These are phyloP conservation scores for Aphelocoma californica DNA, from an alignment of 2,797 vertebrate genomes.

Conservation along the genomic window DNA sequence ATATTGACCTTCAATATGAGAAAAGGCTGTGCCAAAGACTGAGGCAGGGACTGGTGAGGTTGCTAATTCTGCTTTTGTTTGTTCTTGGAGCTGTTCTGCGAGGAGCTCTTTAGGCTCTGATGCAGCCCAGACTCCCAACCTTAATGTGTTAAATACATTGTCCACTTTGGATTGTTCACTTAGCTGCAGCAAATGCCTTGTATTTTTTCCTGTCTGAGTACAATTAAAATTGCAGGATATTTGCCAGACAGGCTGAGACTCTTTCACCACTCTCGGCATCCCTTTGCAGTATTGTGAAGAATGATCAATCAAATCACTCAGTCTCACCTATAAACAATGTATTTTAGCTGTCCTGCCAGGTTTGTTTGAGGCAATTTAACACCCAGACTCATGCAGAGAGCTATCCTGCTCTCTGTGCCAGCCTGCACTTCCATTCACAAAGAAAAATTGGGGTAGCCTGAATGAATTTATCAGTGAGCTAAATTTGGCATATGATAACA, in stretches of 20 bases:
- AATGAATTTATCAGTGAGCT: neutral
- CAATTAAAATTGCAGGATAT: slow-evolving; percentile 49
- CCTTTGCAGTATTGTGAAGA: neutral
- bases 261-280: neutral
- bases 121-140: slow-evolving; percentile 5
- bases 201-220: slow-evolving; percentile 37
- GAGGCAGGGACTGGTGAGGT: neutral
- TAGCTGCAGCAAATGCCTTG: neutral
- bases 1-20: accelerated
- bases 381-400: neutral
- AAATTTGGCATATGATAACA: neutral
- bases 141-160: slow-evolving; percentile 41
- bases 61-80: neutral
- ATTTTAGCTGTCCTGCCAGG: neutral
- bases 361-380: neutral
- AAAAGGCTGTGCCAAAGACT: neutral
- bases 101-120: slow-evolving; percentile 1
- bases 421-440: neutral
- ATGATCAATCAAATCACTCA: neutral
- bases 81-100: slow-evolving; percentile 8
- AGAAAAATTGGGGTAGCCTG: neutral
- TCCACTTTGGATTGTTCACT: slow-evolving; percentile 40
- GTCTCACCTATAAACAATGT: neutral
- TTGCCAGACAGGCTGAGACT: slow-evolving; percentile 8
- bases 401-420: neutral